These are phyloP conservation scores for Mormyrus proboscirostris DNA, from an alignment of 2,797 vertebrate genomes.

Conservation along the genomic window DNA sequence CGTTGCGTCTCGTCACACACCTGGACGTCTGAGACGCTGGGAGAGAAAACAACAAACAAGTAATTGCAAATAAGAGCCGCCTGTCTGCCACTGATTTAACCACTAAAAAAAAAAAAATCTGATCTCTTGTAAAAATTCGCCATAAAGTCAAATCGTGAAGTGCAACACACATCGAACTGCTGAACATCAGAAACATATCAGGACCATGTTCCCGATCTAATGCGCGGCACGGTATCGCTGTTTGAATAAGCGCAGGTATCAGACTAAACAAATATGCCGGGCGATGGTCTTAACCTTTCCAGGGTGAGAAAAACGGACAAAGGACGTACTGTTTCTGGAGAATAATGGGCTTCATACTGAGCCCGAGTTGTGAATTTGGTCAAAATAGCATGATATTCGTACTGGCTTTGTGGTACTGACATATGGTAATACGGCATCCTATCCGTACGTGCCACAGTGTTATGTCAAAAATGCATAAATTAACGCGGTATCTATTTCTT, in stretches of 20 bases:
- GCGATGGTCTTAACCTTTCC: background rate
- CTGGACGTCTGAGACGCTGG: constrained; percentile 52
- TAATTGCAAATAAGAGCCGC: background rate
- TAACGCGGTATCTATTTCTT: background rate
- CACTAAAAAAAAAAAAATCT: background rate
- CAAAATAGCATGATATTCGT: background rate
- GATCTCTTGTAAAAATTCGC: background rate
- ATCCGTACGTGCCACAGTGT: background rate
- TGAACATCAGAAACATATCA: background rate
- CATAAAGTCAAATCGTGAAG: background rate
- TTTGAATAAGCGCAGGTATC: constrained; percentile 13
- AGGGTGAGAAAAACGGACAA: background rate
- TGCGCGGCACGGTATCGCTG: background rate
- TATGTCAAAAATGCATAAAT: background rate
- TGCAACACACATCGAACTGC: background rate
- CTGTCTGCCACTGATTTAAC: background rate
- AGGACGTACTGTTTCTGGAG: background rate
- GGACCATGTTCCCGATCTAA: background rate
- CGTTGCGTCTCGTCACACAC: constrained; percentile 52
- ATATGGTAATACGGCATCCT: background rate
- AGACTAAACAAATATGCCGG: constrained; percentile 4
- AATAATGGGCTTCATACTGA: background rate
- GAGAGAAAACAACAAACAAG: background rate
- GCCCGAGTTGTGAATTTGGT: background rate
- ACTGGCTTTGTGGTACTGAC: background rate